Evolutionary conservation across 2,797 vertebrate species (phyloP).

Genomic region (Catharus ustulatus): DNA sequence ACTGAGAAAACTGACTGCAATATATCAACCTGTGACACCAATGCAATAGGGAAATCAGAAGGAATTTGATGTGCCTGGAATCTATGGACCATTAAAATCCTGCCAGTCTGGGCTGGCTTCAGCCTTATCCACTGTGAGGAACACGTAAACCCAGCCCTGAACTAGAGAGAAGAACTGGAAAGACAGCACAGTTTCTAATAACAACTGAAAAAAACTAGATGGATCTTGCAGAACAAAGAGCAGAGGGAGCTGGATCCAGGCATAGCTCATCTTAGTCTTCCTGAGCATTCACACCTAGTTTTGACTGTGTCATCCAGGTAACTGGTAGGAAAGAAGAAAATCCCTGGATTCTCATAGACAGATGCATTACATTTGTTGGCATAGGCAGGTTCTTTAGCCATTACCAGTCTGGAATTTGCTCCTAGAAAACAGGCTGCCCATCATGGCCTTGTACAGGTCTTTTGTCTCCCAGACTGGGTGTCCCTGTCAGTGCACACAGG

Average conservation of each 20-base stretch:
- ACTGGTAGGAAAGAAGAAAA: background rate
- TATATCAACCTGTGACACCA: background rate
- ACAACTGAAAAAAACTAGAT: background rate
- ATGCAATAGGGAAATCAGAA: background rate
- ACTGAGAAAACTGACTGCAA: background rate
- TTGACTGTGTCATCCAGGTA: background rate
- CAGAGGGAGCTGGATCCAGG: background rate
- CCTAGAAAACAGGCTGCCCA: background rate
- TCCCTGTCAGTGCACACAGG: too few species aligned
- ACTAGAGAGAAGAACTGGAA: background rate
- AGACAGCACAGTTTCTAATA: background rate
- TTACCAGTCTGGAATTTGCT: background rate
- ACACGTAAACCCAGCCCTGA: fast-evolving
- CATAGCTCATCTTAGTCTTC: background rate
- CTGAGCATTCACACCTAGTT: background rate
- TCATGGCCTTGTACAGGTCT: background rate
- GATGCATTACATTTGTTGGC: background rate
- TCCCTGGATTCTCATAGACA: background rate
- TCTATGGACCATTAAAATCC: background rate
- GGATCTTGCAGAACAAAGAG: background rate
- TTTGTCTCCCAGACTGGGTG: background rate
- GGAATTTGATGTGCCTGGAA: background rate
- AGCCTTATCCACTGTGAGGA: background rate
- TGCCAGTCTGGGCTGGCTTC: background rate
- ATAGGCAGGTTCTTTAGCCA: background rate